A percentile compares a stretch with the other conserved stretches of the same genome.
These are phyloP conservation scores for Cotesia glomerata DNA, from an alignment of 1,140 invertebrate genomes.

Conservation along the genomic window DNA sequence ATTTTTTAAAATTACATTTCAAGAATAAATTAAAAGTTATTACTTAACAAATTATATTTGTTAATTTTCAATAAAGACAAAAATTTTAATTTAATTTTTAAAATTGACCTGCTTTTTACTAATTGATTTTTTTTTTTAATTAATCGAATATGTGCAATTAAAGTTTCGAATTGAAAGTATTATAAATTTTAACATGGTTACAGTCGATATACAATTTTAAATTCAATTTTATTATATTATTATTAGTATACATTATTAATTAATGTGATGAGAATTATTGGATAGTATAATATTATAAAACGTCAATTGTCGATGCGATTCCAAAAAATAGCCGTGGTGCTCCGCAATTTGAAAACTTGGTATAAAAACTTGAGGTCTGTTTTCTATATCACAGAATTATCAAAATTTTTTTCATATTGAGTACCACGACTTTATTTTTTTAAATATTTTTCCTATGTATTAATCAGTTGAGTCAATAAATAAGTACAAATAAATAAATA, in stretches of 20 bases:
- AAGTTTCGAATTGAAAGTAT: no score
- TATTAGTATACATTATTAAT: background rate
- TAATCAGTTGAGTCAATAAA: conserved; percentile 3
- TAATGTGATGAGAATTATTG: background rate
- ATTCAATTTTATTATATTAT: no score
- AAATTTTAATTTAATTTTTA: no score
- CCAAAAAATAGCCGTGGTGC: conserved; percentile 30
- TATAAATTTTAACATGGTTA: no score
- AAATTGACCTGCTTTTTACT: no score
- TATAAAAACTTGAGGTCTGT: conserved; percentile 56
- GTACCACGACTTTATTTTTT: conserved; percentile 36
- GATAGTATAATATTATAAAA: background rate
- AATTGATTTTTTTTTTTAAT: no score
- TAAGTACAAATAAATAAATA: background rate
- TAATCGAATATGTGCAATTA: no score
- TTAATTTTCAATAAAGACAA: no score
- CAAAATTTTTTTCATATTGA: conserved; percentile 47
- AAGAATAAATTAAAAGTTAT: no score
- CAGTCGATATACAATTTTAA: no score
- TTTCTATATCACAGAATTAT: conserved; percentile 61
- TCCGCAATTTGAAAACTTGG: conserved; percentile 40
- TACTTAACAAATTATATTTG: no score
- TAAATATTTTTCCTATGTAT: background rate
- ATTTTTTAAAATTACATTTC: no score
- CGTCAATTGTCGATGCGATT: conserved; percentile 17